Conservation (phyloP, 2,113 vertebrate genomes). For the Glaucidium brasilianum region DNA sequence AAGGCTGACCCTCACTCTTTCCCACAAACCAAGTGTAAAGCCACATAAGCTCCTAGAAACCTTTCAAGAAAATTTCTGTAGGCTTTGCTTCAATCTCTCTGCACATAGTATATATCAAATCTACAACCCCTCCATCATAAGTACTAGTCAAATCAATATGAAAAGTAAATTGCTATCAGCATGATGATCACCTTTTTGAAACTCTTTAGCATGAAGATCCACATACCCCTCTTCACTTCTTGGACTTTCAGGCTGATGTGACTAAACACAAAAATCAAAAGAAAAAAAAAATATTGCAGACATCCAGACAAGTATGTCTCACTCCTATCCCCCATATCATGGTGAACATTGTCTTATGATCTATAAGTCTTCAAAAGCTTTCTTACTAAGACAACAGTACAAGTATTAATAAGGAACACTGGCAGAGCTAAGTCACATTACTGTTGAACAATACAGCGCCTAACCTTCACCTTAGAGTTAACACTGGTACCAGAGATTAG, state of each 20-base stretch:
- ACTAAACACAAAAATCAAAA: slow-evolving; percentile 5
- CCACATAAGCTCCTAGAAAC: not conserved
- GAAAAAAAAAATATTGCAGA: not conserved
- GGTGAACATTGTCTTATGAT: not conserved
- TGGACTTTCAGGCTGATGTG: not conserved
- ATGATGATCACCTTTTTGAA: slow-evolving; percentile 47
- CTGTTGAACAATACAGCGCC: not conserved
- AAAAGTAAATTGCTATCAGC: not conserved
- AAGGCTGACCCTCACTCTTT: not conserved
- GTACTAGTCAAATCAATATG: not conserved
- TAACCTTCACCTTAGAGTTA: not conserved
- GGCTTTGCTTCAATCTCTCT: not conserved
- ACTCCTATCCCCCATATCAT: not conserved
- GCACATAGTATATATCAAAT: not conserved
- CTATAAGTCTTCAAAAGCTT: not conserved
- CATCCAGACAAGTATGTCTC: not conserved
- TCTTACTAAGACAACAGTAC: not conserved
- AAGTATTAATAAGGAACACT: not conserved
- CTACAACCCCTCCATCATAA: not conserved
- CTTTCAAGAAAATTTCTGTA: not conserved
- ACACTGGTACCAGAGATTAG: not conserved
- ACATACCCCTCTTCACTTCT: slow-evolving; percentile 1
- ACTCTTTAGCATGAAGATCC: not conserved
- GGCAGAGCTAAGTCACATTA: not conserved
- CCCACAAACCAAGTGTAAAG: not conserved